Evolutionary conservation across 2,797 vertebrate species (phyloP).

Genomic region (Melanotaenia trifasciata): DNA sequence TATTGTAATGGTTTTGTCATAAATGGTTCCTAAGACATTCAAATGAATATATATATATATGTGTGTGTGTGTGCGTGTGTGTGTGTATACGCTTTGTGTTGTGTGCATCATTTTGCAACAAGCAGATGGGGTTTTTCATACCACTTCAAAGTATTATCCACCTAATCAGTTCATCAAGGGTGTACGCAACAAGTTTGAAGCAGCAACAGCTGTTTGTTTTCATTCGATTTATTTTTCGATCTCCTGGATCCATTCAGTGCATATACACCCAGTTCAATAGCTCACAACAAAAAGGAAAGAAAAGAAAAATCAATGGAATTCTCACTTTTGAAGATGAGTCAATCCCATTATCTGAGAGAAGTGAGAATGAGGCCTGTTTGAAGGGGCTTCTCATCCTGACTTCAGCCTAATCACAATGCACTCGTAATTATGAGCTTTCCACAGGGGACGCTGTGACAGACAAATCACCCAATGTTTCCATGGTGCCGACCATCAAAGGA

Average conservation of each 20-base stretch:
- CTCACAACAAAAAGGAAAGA: not conserved
- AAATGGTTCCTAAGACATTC: not conserved
- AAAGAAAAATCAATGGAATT: slow-evolving; percentile 25
- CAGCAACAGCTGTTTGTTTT: not conserved
- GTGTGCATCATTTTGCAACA: not conserved
- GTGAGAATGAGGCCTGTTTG: slow-evolving; percentile 28
- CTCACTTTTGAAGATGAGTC: slow-evolving; percentile 42
- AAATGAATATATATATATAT: not conserved
- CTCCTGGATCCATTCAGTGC: slow-evolving; percentile 4
- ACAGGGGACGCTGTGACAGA: slow-evolving; percentile 49
- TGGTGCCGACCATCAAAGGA: slow-evolving; percentile 60
- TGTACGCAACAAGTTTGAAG: slow-evolving; percentile 16
- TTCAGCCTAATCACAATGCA: slow-evolving; percentile 65
- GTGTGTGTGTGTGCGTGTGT: no score
- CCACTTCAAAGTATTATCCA: slow-evolving; percentile 37
- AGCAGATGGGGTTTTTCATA: slow-evolving; percentile 40
- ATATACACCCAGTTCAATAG: slow-evolving; percentile 6
- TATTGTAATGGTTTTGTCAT: slow-evolving; percentile 1
- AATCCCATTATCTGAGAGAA: slow-evolving; percentile 39
- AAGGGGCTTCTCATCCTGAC: slow-evolving; percentile 42
- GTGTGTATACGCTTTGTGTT: no score
- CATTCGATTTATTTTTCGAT: slow-evolving; percentile 9
- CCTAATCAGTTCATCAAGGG: slow-evolving; percentile 49
- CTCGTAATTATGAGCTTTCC: slow-evolving; percentile 72
- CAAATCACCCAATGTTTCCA: slow-evolving; percentile 68